Evolutionary conservation across 1,140 invertebrate species (phyloP).

Genomic region (Habropoda laboriosa): DNA sequence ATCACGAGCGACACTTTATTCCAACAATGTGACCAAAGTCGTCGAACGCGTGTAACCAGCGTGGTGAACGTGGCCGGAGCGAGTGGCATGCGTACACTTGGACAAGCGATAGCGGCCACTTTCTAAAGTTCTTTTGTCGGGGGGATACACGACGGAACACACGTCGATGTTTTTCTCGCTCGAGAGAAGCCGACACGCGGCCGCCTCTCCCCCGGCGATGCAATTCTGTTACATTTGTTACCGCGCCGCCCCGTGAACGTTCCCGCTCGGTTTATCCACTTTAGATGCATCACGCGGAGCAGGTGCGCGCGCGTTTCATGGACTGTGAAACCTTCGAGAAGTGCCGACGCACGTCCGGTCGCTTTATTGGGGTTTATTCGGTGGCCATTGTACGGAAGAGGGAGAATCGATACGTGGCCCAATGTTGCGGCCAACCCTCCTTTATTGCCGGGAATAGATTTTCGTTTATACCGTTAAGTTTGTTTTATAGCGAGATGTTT

Average conservation of each 20-base stretch:
- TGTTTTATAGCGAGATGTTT: background rate
- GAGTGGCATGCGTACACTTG: too few relatives aligned
- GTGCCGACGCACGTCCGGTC: constrained; percentile 8
- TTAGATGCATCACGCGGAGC: constrained; percentile 35
- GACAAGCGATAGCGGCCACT: background rate
- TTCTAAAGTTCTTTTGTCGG: constrained; percentile 4
- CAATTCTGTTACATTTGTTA: constrained; percentile 55
- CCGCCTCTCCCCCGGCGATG: constrained; percentile 20
- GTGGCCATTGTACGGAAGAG: background rate
- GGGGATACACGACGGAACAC: background rate
- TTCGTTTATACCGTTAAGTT: background rate
- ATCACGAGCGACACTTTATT: background rate
- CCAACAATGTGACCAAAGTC: background rate
- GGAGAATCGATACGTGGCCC: background rate
- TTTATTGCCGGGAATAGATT: background rate
- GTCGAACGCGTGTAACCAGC: too few relatives aligned
- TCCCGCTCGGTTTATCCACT: constrained; percentile 27
- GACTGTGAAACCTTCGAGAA: constrained; percentile 11
- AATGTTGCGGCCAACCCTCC: background rate
- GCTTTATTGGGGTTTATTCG: constrained; percentile 25
- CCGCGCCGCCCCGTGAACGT: constrained; percentile 19
- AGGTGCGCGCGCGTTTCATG: constrained; percentile 32
- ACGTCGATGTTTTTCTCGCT: background rate
- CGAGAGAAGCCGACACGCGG: background rate
- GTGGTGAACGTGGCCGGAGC: background rate